Evolutionary conservation across 2,888 invertebrate species (phyloP), one percentile per base, ranked within the genome.

Genomic region (Apomyelois bistriatella): DNA sequence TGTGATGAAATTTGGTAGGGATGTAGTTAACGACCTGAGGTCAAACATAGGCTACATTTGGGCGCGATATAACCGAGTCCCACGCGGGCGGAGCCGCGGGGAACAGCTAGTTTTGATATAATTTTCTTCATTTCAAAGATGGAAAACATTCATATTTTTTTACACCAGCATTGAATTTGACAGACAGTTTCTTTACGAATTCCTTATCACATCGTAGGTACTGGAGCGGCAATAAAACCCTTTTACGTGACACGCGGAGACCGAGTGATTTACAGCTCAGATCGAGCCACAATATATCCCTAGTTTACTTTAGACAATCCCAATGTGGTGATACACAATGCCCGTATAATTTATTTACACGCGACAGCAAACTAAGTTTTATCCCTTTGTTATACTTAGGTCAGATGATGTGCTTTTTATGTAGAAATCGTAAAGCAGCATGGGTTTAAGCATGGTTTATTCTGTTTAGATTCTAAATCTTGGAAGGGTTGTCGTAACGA

Each of bases 311-410:
- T 83, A 82, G 79, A 85, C 83, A 76, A 80, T 52, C 76, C 79
- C 73, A 58, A 72, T 71, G 62, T 67, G 68, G 59, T 70, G 69
- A 64, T 62, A 61, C 66, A 84, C 84, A 86, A 83, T 82, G 76
- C 73, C 66, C 55, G 74, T 71, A 82, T 86, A 86, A 87, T 88
- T 85, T 88, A 89, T 90, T 85, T 86, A 87, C 81, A 81, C 74
- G 65, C 58, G 62, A 74, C 76, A 74, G 69, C 77, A 79, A 81
- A 85, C 79, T 76, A 70, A 73, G 77, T 79, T 87, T 87, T 89
- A 89, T 88, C 82, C 83, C 79, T 82, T 85, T 86, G 84, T 85
- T 78, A 68, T 78, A 85, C 40, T 82, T 75, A 81, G 82, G 76
- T 78, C 74, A 78, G 84, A 85, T 87, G 87, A 86, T 85, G 82